Conservation (phyloP, 2,888 invertebrate species). For the Torymus aiolomorphi region DNA sequence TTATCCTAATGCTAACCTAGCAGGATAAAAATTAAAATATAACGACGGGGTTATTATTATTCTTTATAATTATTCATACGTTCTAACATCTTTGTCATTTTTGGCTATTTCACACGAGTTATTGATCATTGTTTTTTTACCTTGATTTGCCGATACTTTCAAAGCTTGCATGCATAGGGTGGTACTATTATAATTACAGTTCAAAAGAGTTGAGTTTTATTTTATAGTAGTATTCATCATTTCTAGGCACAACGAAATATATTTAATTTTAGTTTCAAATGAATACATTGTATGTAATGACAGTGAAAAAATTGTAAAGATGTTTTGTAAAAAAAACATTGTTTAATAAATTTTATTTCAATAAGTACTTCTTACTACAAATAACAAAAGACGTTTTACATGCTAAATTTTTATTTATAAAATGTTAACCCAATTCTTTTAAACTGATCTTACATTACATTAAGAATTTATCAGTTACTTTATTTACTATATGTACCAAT, state of each 20-base stretch:
- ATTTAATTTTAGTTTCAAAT: too few species aligned
- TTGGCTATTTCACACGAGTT: constrained; percentile 67
- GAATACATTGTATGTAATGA: too few species aligned
- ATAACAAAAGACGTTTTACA: too few species aligned
- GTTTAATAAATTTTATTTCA: too few species aligned
- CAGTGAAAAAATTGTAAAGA: too few species aligned
- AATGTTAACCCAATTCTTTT: constrained; percentile 6
- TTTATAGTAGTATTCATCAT: too few species aligned
- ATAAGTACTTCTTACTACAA: too few species aligned
- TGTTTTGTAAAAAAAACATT: too few species aligned
- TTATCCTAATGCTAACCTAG: constrained; percentile 62
- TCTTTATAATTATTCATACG: constrained; percentile 62
- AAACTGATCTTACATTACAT: constrained; percentile 58
- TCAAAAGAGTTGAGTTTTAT: constrained; percentile 21
- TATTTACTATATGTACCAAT: too few species aligned
- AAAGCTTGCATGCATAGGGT: constrained; percentile 50
- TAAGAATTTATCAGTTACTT: constrained; percentile 61
- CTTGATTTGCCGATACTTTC: constrained; percentile 54
- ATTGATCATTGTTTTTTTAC: constrained; percentile 58
- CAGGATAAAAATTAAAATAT: constrained; percentile 67
- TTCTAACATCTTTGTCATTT: constrained; percentile 70
- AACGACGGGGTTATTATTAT: constrained; percentile 64
- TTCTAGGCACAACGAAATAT: too few species aligned
- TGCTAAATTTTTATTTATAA: too few species aligned
- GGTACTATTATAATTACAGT: constrained; percentile 19